These are phyloP conservation scores for Aphelenchoides besseyi DNA, from an alignment of 1,140 invertebrate species.

Conservation along the genomic window DNA sequence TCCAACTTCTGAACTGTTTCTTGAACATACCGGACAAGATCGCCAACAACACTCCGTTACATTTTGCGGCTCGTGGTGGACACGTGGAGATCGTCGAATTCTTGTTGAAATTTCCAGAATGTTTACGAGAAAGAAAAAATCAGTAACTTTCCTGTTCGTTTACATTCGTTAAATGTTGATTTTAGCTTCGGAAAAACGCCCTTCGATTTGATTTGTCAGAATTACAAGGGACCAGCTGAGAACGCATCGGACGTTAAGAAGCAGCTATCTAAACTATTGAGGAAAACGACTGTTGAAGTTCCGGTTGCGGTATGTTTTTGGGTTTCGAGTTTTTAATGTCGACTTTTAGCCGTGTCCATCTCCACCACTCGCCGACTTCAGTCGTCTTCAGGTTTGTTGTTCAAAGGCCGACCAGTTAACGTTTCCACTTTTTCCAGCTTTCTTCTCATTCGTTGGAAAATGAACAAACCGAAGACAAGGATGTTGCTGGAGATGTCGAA, in stretches of 20 bases:
- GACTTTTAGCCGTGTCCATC: too few species aligned
- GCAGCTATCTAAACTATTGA: not conserved
- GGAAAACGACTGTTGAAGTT: too few species aligned
- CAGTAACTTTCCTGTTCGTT: conserved; percentile 3
- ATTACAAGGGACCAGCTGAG: not conserved
- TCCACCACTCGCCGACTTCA: too few species aligned
- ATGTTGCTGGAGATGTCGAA: too few species aligned
- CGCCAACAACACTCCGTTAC: conserved; percentile 30
- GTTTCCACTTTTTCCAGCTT: not conserved
- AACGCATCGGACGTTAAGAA: not conserved
- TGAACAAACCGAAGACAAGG: too few species aligned
- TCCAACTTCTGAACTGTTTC: conserved; percentile 23
- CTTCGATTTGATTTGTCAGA: conserved; percentile 1
- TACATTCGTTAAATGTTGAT: not conserved
- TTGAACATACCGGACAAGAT: conserved; percentile 27
- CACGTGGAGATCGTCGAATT: conserved; percentile 10
- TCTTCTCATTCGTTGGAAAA: conserved; percentile 1
- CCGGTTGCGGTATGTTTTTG: too few species aligned
- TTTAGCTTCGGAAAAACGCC: conserved; percentile 23
- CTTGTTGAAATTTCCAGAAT: not conserved
- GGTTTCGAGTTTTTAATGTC: too few species aligned
- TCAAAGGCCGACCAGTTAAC: not conserved
- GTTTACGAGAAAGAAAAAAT: conserved; percentile 2
- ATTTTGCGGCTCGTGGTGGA: conserved; percentile 17
- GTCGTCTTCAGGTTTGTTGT: too few species aligned